Evolutionary conservation across 2,113 vertebrate species (phyloP).

Genomic region (Ginglymostoma cirratum): DNA sequence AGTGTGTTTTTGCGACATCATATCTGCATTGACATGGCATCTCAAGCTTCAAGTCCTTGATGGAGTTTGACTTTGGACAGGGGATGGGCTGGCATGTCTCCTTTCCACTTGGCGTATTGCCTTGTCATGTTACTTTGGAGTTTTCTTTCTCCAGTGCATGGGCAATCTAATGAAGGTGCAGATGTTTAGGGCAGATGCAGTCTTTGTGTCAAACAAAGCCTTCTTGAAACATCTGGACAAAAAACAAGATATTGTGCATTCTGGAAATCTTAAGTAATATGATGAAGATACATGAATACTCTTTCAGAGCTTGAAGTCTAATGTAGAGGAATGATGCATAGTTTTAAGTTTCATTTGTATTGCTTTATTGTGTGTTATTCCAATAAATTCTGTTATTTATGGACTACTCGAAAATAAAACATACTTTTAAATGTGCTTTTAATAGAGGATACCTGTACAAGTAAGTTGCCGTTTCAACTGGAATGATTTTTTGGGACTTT

Average conservation of each 20-base stretch:
- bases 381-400: background rate
- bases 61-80: no score
- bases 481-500: background rate
- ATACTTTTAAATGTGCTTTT: background rate
- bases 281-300: no score
- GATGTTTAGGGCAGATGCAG: background rate
- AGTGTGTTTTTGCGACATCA: no score
- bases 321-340: no score
- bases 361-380: background rate
- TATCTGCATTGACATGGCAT: background rate
- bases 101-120: background rate
- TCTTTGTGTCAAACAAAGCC: background rate
- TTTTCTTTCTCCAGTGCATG: background rate
- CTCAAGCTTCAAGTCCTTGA: background rate
- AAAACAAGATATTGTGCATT: no score
- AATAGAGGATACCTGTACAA: background rate
- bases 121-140: background rate
- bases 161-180: background rate
- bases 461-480: background rate
- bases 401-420: background rate
- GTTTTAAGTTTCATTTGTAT: no score
- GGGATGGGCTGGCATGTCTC: background rate
- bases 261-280: no score
- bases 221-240: background rate
- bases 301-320: no score